A percentile compares a stretch with the other conserved stretches of the same genome.
Conservation (phyloP, 2,888 invertebrate species). For the Adelphocoris suturalis region DNA sequence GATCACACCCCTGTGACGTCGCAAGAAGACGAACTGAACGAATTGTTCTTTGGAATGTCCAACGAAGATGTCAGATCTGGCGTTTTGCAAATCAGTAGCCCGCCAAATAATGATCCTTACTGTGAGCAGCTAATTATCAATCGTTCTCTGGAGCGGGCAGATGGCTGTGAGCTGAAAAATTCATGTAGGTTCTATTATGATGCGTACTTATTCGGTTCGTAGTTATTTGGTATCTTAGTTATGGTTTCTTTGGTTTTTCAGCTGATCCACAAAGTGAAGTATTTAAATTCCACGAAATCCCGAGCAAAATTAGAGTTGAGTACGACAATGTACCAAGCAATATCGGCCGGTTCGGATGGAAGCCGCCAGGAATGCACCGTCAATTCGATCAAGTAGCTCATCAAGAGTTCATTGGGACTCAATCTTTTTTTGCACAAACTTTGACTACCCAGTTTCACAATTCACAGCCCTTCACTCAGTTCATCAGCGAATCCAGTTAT, state of each 20-base stretch:
- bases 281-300: not conserved
- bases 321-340: not conserved
- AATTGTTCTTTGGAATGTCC: not conserved
- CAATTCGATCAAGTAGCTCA: not conserved
- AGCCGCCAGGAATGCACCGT: not conserved
- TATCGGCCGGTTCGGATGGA: not conserved
- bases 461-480: not conserved
- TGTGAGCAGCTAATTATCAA: not conserved
- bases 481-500: no score
- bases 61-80: not conserved
- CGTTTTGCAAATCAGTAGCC: not conserved
- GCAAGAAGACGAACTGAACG: not conserved
- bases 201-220: no score
- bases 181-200: no score
- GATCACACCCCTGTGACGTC: not conserved
- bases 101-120: not conserved
- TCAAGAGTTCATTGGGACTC: not conserved
- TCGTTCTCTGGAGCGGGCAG: no score
- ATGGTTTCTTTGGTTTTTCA: not conserved
- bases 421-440: not conserved
- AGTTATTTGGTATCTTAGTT: no score
- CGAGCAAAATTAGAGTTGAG: not conserved
- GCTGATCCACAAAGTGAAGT: not conserved
- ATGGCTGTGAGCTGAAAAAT: no score
- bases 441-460: not conserved